These are phyloP conservation scores for Drosophila hamatofila DNA, from an alignment of 2,888 invertebrate genomes.

Conservation along the genomic window DNA sequence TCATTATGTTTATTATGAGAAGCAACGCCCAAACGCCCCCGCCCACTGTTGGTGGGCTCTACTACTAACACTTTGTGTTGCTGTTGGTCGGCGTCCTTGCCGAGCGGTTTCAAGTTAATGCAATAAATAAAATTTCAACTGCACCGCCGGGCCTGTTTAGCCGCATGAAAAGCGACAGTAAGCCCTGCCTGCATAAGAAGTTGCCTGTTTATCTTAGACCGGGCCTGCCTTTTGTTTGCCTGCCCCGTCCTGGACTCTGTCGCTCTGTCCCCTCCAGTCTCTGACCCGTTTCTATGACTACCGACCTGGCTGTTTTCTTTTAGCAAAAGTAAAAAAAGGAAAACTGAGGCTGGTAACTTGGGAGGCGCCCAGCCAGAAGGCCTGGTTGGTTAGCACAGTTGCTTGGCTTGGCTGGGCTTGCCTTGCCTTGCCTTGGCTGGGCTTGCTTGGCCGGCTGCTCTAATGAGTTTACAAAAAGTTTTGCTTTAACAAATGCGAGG, in stretches of 20 bases:
- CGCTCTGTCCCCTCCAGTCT: neutral
- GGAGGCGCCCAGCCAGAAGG: slow-evolving; percentile 20
- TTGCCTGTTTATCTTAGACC: slow-evolving; percentile 76
- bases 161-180: slow-evolving; percentile 80
- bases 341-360: slow-evolving; percentile 29
- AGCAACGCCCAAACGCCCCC: neutral
- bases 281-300: slow-evolving; percentile 16
- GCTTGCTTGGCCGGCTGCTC: slow-evolving; percentile 64
- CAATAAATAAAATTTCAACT: slow-evolving; percentile 81
- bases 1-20: slow-evolving; percentile 75
- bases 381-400: slow-evolving; percentile 49
- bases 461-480: slow-evolving; percentile 79
- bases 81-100: slow-evolving; percentile 16
- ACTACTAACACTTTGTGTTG: slow-evolving; percentile 11
- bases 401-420: slow-evolving; percentile 45
- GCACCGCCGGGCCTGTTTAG: slow-evolving; percentile 79
- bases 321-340: slow-evolving; percentile 54
- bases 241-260: slow-evolving; percentile 16
- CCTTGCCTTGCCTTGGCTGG: neutral
- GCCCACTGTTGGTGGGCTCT: neutral
- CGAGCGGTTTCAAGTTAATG: slow-evolving; percentile 74
- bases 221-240: slow-evolving; percentile 67
- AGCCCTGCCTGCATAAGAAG: slow-evolving; percentile 74
- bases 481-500: slow-evolving; percentile 68
- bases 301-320: slow-evolving; percentile 56